Conservation (phyloP, 2,888 invertebrate genomes). For the Scaeva pyrastri region DNA sequence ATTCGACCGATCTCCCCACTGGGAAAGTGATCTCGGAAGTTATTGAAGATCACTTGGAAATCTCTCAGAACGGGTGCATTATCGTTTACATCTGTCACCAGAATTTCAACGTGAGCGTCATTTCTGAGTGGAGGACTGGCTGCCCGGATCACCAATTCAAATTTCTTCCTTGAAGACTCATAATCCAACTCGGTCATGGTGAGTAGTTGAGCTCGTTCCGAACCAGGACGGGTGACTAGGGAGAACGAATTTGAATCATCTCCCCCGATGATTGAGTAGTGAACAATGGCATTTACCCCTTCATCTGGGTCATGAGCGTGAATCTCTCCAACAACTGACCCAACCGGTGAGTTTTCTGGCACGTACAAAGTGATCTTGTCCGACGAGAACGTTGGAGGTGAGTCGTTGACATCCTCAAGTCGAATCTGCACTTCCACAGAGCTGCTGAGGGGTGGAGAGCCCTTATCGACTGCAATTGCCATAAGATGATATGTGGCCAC, state of each 20-base stretch:
- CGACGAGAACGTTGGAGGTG: constrained; percentile 94
- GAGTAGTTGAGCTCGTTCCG: constrained; percentile 93
- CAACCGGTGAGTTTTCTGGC: constrained; percentile 98
- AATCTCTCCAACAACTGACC: constrained; percentile 96
- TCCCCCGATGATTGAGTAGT: constrained; percentile 97
- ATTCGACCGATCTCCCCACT: constrained; percentile 95
- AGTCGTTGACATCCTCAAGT: constrained; percentile 95
- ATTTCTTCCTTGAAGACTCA: constrained; percentile 96
- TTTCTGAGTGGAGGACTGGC: constrained; percentile 95
- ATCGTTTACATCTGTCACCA: constrained; percentile 97
- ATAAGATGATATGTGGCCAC: constrained; percentile 93
- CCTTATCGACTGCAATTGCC: constrained; percentile 95
- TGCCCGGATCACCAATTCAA: constrained; percentile 94
- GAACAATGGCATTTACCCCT: constrained; percentile 94
- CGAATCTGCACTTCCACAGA: constrained; percentile 90
- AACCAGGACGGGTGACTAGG: constrained; percentile 91
- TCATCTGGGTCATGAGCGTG: constrained; percentile 96
- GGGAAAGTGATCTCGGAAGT: constrained; percentile 96
- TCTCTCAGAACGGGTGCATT: constrained; percentile 96
- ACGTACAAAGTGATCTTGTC: constrained; percentile 95
- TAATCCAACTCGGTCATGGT: constrained; percentile 97
- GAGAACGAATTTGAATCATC: constrained; percentile 95
- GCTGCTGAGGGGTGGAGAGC: constrained; percentile 90
- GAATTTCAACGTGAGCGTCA: constrained; percentile 93
- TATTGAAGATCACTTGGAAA: constrained; percentile 97